Evolutionary conservation across 2,797 vertebrate genomes (phyloP), one percentile per base, ranked within the genome.

Genomic region (Falco novaeseelandiae): DNA sequence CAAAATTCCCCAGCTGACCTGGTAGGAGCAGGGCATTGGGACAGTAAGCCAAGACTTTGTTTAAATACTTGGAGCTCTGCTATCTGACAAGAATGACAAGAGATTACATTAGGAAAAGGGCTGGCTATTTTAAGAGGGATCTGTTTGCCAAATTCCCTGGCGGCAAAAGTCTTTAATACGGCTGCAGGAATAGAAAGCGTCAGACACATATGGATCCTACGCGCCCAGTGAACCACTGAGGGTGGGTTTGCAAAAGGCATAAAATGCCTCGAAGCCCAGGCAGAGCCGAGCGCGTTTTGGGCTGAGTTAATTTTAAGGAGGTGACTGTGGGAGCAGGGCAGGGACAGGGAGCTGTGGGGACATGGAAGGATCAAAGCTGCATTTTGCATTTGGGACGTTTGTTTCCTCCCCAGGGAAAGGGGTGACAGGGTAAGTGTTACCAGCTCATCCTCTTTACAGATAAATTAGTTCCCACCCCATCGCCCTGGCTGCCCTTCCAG

Each of bases 191-290:
- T 1, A 26, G 58, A 7, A 51, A 51, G 51, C 0, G 3, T 44
- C 77, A 67, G 55, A 3, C 62, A 4, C 8, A 0, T 2, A 12
- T 0, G 17, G 73, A 29, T 26, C 71, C 57, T 18, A 15, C 5
- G 1, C 0, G 0, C n/a, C 74, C 86, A 0, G 14, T 2, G n/a
- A 54, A 42, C 21, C 29, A 3, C 36, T 0, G 14, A 10, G 40
- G 9, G 22, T 12, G 51, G 63, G 2, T 15, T 61, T 61, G 69
- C 30, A 51, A 25, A 63, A 29, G 32, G 21, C 46, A 18, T 7
- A 5, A 17, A 80, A 20, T 0, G 4, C 46, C 30, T 29, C 29
- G 0, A 19, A 52, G 32, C 38, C 36, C 12, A 3, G 36, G 62
- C 42, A 72, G 34, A 67, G n/a, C 59, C 5, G 9, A 25, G 34